Evolutionary conservation across 2,113 vertebrate genomes (phyloP), one percentile per base, ranked within the genome.

Genomic region (Elanoides forficatus): DNA sequence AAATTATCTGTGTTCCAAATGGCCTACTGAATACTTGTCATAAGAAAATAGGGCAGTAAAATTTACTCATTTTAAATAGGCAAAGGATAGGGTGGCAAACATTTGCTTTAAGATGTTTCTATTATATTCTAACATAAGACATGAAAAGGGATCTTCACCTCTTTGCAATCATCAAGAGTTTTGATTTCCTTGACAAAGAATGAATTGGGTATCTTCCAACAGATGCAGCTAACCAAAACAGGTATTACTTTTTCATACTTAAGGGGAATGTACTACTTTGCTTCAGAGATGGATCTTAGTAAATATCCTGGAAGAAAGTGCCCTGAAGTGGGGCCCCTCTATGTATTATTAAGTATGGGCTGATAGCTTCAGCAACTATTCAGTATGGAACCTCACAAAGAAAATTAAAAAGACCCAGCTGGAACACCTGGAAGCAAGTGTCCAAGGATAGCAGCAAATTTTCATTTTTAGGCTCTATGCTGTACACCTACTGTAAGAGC

Each of bases 61-160:
- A 84, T 65, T n/a, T 45, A 76, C 8, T 52, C 14, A 52, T 60
- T 81, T 65, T 66, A 74, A 88, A 56, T 0, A 85, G 40, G 60
- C 0, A 0, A 78, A 47, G 29, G 23, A 70, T 0, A 73, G 20
- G 7, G 8, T 79, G 21, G 36, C 18, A 74, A 88, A 43, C 13
- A 34, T 4, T 22, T 14, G 48, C 7, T 53, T 56, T 65, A 81
- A 66, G 45, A 48, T 38, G 34, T 12, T 74, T 58, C 32, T 62
- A 43, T 56, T 27, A 42, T 52, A 81, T 29, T 79, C 40, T 90
- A 79, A 74, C 32, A 47, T 3, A 4, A 85, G 36, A 82, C 34
- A 62, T 43, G 21, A 85, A 88, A 81, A 82, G 5, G 11, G 6
- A 85, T 58, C 59, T 50, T 87, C 15, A 27, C 2, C 25, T 63